Base-by-base conservation (phyloP, 1,140 invertebrate species). In the Brachionus rotundiformis region DNA sequence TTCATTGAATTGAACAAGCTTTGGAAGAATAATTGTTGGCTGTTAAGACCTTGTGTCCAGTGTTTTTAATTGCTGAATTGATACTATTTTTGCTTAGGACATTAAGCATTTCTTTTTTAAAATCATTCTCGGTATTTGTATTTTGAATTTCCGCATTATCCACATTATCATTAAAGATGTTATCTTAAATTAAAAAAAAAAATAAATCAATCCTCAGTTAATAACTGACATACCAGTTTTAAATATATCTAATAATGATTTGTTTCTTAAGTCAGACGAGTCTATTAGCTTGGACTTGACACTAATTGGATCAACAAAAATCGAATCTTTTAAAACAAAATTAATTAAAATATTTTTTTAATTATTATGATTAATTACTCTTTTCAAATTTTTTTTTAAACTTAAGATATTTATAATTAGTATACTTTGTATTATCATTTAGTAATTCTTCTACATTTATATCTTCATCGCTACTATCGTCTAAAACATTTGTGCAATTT, bases 401-500 rank as follows among this genome's bases (percentile, higher is more conserved):
- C 11, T 73, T 73, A 13, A 39, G 27, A 11, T 25, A 41, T 73
- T 23, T 3, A 33, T 31, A 6, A n/a, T 68, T 36, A 6, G 10
- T n/a, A 2, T 10, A 39, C 7, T 39, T 39, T 7, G 7, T 19
- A 23, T 54, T 7, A 19, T 29, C 36, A 47, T 23, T 33, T 23
- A 73, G 27, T 25, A 73, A 11, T 13, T 44, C 6, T 10, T 73
- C 68, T 23, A 73, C 19, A 44, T 41, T 39, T 7, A 71, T 16
- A 8, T 73, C 68, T 11, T 73, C 68, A 73, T 73, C 68, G 11
- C 68, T n/a, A n/a, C n/a, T 73, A 41, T 44, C 19, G 23, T 73
- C 68, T 4, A 73, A 41, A 19, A 7, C 11, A 27, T 44, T 11
- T 11, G 7, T 8, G 10, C 19, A 47, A 25, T 44, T 11, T 31